phyloP scores from a whole-genome alignment of 2,888 invertebrate genomes.

The Pristionchus maxplancki region DNA sequence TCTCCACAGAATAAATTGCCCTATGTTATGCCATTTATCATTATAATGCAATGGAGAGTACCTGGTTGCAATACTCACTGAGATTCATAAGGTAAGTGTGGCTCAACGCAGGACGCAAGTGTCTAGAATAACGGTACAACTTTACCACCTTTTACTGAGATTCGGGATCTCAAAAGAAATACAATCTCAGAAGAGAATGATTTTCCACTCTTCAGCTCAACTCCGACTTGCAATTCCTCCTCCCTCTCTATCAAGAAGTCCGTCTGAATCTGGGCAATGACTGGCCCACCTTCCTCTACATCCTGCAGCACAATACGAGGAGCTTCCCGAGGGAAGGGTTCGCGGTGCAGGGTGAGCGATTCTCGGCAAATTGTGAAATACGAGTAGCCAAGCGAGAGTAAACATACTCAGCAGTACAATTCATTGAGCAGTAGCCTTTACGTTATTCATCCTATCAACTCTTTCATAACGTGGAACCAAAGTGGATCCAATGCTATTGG shows the following conservation, averaged over 20 bases:
- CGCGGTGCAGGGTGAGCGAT: not conserved
- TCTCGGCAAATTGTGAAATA: too few species aligned
- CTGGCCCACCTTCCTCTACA: constrained; percentile 43
- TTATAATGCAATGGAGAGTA: too few species aligned
- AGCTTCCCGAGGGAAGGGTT: not conserved
- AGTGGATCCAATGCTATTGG: too few species aligned
- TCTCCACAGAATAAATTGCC: too few species aligned
- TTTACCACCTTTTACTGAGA: not conserved
- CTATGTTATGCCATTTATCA: too few species aligned
- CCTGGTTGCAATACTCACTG: too few species aligned
- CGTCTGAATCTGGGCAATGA: constrained; percentile 57
- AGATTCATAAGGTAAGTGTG: too few species aligned
- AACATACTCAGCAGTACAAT: not conserved
- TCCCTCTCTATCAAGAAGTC: constrained; percentile 65
- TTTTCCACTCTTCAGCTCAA: constrained; percentile 57
- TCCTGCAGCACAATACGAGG: constrained; percentile 4
- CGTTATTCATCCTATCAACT: too few species aligned
- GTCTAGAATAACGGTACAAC: too few species aligned
- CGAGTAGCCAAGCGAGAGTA: not conserved
- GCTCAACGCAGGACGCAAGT: too few species aligned
- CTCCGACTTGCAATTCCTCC: constrained; percentile 65
- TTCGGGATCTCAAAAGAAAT: not conserved
- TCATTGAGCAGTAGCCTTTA: too few species aligned
- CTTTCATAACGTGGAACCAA: too few species aligned
- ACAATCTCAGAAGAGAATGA: not conserved